These are phyloP conservation scores for Climacteris rufus DNA, from an alignment of 2,113 vertebrate genomes.

Conservation along the genomic window DNA sequence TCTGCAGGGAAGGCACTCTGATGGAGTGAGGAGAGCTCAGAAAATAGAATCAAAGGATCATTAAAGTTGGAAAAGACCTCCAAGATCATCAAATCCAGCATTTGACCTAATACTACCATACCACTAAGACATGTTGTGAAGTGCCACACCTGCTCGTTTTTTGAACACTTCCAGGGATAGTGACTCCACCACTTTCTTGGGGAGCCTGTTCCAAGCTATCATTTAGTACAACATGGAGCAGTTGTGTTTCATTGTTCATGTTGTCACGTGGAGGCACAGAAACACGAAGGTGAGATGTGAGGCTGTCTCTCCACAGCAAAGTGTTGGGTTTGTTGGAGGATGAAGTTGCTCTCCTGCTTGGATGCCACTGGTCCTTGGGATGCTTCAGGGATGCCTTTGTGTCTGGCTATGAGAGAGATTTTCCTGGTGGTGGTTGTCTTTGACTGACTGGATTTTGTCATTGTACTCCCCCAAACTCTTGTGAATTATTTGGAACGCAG, in stretches of 20 bases:
- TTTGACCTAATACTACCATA: neutral
- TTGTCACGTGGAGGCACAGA: neutral
- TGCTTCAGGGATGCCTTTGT: neutral
- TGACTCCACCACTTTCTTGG: neutral
- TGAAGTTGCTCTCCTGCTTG: neutral
- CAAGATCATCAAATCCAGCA: neutral
- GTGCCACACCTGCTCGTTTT: accelerated
- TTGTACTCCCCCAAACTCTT: neutral
- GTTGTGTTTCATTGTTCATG: neutral
- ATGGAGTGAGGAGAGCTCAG: neutral
- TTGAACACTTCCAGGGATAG: neutral
- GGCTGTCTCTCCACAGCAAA: neutral
- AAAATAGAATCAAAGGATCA: neutral
- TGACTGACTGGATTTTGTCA: neutral
- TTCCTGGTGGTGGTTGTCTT: neutral
- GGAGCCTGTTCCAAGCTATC: neutral
- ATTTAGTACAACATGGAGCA: neutral
- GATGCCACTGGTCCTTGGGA: neutral
- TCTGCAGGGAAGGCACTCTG: neutral
- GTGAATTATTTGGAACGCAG: accelerated
- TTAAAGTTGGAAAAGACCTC: neutral
- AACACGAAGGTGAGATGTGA: accelerated
- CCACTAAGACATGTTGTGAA: neutral
- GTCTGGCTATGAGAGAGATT: neutral
- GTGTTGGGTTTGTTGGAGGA: accelerated